Conservation (phyloP, 2,797 vertebrate species). For the Lutjanus campechanus region DNA sequence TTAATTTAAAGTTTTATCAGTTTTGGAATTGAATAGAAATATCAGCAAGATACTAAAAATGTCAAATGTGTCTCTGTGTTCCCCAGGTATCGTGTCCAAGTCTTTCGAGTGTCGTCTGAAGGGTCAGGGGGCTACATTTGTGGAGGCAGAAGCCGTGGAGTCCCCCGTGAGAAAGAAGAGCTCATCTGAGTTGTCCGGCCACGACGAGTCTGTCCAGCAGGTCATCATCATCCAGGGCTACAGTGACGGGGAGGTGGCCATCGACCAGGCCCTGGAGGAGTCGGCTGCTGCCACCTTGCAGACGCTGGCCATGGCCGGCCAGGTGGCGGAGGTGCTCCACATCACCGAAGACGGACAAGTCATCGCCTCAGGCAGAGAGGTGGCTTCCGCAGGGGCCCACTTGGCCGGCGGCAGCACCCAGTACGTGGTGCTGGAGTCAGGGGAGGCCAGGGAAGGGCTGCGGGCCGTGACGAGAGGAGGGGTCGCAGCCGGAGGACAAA, state of each 20-base stretch:
- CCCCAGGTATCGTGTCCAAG: constrained; percentile 96
- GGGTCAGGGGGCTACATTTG: constrained; percentile 95
- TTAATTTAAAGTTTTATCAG: too few species aligned
- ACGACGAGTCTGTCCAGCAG: constrained; percentile 90
- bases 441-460: constrained; percentile 68
- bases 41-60: background rate
- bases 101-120: constrained; percentile 98
- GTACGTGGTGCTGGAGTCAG: constrained; percentile 92
- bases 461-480: constrained; percentile 62
- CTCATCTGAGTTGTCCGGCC: constrained; percentile 54
- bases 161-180: constrained; percentile 58
- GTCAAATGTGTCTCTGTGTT: constrained; percentile 36
- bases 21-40: background rate
- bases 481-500: constrained; percentile 61
- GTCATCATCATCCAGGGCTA: constrained; percentile 98
- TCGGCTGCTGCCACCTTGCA: constrained; percentile 95
- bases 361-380: constrained; percentile 88
- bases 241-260: constrained; percentile 86
- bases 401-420: constrained; percentile 87
- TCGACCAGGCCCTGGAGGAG: constrained; percentile 93
- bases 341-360: constrained; percentile 96
- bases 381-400: constrained; percentile 77
- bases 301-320: constrained; percentile 95
- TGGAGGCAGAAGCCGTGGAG: constrained; percentile 87
- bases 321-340: constrained; percentile 95